Conservation (phyloP, 2,113 vertebrate genomes). For the Callospermophilus lateralis region DNA sequence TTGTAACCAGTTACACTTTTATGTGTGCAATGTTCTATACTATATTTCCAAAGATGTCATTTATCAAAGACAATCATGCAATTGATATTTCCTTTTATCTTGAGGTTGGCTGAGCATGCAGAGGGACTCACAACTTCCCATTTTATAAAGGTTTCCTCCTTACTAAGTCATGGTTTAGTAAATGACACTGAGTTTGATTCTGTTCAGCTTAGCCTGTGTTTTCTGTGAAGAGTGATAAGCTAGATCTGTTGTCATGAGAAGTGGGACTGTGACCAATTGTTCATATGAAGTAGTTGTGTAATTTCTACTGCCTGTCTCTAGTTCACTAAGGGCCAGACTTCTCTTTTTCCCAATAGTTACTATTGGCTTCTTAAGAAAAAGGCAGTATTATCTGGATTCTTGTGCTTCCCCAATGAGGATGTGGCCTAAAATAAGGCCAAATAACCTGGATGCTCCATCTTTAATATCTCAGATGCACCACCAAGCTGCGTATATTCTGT, state of each 20-base stretch:
- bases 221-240: not conserved
- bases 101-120: not conserved
- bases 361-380: not conserved
- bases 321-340: rapidly evolving
- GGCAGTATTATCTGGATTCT: not conserved
- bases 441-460: not conserved
- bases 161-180: not conserved
- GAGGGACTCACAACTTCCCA: not conserved
- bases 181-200: not conserved
- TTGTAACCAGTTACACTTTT: not conserved
- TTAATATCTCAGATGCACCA: not conserved
- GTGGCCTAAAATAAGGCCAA: not conserved
- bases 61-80: not conserved
- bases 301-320: not conserved
- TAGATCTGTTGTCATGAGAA: not conserved
- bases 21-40: not conserved
- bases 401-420: not conserved
- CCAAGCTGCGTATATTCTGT: not conserved
- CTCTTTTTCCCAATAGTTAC: not conserved
- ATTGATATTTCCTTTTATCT: not conserved
- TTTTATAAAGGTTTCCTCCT: not conserved
- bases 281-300: not conserved
- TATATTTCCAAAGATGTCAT: not conserved
- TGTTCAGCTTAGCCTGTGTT: not conserved
- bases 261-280: not conserved